Conservation (phyloP, 2,888 invertebrate genomes). For the Toxonevra muliebris region DNA sequence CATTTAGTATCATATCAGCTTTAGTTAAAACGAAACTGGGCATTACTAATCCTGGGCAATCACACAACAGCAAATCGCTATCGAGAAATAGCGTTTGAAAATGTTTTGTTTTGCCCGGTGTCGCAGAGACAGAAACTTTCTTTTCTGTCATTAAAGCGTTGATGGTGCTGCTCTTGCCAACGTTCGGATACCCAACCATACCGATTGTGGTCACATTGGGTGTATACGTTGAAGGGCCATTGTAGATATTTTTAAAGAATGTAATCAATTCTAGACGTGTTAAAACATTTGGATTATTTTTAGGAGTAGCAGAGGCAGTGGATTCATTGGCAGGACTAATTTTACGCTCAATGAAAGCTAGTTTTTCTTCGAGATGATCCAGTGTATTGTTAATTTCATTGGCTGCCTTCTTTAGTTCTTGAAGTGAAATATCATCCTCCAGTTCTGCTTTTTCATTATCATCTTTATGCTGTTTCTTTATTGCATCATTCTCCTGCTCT, state of each 20-base stretch:
- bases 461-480: background rate
- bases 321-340: slow-evolving; percentile 54
- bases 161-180: slow-evolving; percentile 99
- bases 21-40: slow-evolving; percentile 95
- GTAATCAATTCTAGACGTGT: slow-evolving; percentile 76
- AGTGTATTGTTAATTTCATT: slow-evolving; percentile 68
- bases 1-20: slow-evolving; percentile 94
- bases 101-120: slow-evolving; percentile 98
- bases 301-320: slow-evolving; percentile 52
- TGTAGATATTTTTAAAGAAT: slow-evolving; percentile 73
- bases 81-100: slow-evolving; percentile 90
- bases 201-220: slow-evolving; percentile 81
- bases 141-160: slow-evolving; percentile 89
- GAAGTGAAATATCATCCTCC: slow-evolving; percentile 40
- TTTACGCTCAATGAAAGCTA: slow-evolving; percentile 68
- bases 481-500: slow-evolving; percentile 10
- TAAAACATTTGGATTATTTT: slow-evolving; percentile 64
- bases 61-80: slow-evolving; percentile 83
- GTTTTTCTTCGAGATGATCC: slow-evolving; percentile 68
- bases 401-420: slow-evolving; percentile 68
- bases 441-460: slow-evolving; percentile 23
- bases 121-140: slow-evolving; percentile 94
- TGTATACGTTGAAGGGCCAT: slow-evolving; percentile 65
- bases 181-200: slow-evolving; percentile 98
- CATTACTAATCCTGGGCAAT: slow-evolving; percentile 98